phyloP scores from a whole-genome alignment of 2,888 invertebrate genomes.

The Pantelozetes paolii region DNA sequence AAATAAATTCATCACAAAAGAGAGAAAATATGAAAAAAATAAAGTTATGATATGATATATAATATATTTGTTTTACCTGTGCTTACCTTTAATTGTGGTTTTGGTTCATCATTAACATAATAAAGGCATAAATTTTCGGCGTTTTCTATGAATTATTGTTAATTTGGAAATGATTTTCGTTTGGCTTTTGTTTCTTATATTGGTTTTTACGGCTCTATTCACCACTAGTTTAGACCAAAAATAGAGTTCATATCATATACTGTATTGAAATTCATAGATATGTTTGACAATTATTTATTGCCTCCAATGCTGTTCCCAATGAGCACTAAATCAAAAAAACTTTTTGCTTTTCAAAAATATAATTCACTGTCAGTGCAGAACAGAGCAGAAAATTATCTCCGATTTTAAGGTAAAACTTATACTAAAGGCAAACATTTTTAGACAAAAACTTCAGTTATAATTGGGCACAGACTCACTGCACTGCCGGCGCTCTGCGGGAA shows the following conservation, averaged over 20 bases:
- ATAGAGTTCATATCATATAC: not conserved
- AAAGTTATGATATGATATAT: not conserved
- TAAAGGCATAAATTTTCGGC: not conserved
- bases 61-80: not conserved
- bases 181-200: not conserved
- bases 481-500: conserved; percentile 20
- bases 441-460: conserved; percentile 5
- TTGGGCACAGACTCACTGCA: no score
- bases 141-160: conserved; percentile 10
- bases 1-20: not conserved
- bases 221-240: not conserved
- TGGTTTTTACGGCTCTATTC: not conserved
- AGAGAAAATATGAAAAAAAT: not conserved
- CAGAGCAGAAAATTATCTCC: not conserved
- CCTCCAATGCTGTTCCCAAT: not conserved
- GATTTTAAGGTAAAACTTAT: not conserved
- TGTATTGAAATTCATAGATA: not conserved
- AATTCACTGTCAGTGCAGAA: not conserved
- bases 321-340: not conserved
- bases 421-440: not conserved
- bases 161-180: not conserved
- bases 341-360: not conserved
- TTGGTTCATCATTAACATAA: conserved; percentile 5
- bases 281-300: not conserved
- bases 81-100: conserved; percentile 4